Percentiles rank a stretch among this genome's conserved stretches.
Conservation (phyloP, 2,888 invertebrate species). For the Ecdyonurus torrentis region DNA sequence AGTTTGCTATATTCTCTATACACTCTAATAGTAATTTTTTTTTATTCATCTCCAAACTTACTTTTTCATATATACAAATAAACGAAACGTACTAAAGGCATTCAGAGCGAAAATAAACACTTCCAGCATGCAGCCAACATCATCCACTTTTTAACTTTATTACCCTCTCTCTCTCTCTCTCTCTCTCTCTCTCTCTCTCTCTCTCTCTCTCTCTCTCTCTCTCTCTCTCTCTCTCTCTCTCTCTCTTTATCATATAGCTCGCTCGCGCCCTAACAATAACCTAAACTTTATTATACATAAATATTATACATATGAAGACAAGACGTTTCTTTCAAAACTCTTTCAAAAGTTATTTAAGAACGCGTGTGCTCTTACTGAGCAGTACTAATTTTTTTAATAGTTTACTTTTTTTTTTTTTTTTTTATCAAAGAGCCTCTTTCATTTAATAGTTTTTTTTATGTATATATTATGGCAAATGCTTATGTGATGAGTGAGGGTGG, state of each 20-base stretch:
- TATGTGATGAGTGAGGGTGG: too few species aligned
- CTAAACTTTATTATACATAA: background rate
- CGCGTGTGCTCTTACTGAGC: background rate
- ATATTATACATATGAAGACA: background rate
- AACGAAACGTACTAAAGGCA: background rate
- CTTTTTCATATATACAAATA: background rate
- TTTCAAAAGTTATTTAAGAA: background rate
- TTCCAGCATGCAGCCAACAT: background rate
- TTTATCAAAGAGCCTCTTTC: background rate
- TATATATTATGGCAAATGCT: too few species aligned
- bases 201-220: too few species aligned
- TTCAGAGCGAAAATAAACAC: background rate
- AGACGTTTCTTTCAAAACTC: background rate
- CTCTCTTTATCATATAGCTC: background rate
- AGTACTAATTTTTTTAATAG: background rate
- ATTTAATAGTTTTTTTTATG: background rate
- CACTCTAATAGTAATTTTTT: too few species aligned
- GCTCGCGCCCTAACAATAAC: constrained; percentile 1
- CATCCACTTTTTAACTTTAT: too few species aligned
- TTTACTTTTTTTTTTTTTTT: background rate
- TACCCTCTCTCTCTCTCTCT: background rate
- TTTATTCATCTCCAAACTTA: too few species aligned
- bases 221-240: too few species aligned
- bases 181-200: too few species aligned
- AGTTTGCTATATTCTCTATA: background rate